A percentile compares a stretch with the other conserved stretches of the same genome.
These are phyloP conservation scores for Chionis minor DNA, from an alignment of 2,113 vertebrate genomes.

Conservation along the genomic window DNA sequence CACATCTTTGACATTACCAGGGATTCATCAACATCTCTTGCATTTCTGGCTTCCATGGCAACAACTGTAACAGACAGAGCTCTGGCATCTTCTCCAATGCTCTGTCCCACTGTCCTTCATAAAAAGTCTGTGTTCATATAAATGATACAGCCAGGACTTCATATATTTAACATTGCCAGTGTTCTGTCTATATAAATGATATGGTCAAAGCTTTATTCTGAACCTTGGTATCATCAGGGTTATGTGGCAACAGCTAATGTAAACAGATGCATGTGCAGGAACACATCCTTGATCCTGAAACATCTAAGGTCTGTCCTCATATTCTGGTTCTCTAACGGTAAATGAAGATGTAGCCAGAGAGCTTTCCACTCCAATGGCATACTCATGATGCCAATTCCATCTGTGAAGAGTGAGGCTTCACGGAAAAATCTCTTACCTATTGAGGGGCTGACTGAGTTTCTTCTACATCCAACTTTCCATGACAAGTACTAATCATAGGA, in stretches of 20 bases:
- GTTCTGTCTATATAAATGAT: not conserved
- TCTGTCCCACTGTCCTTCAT: not conserved
- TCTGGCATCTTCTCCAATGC: not conserved
- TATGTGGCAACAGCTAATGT: not conserved
- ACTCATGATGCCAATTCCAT: not conserved
- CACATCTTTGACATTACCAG: not conserved
- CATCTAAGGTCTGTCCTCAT: not conserved
- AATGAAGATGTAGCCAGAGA: not conserved
- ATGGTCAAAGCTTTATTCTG: not conserved
- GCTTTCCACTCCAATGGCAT: not conserved
- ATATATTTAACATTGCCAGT: not conserved
- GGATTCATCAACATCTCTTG: not conserved
- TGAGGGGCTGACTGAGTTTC: not conserved
- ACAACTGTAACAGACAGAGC: not conserved
- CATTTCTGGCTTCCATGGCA: not conserved
- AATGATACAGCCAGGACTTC: not conserved
- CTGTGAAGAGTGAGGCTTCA: not conserved
- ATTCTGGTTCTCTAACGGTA: not conserved
- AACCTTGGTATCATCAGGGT: not conserved
- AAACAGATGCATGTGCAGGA: not conserved
- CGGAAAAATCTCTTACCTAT: not conserved
- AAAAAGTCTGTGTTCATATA: not conserved
- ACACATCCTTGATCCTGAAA: not conserved
- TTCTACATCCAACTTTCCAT: not conserved
- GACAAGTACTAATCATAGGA: not conserved